Base-by-base conservation (phyloP, 1,140 invertebrate genomes). In the Drosophila asahinai region DNA sequence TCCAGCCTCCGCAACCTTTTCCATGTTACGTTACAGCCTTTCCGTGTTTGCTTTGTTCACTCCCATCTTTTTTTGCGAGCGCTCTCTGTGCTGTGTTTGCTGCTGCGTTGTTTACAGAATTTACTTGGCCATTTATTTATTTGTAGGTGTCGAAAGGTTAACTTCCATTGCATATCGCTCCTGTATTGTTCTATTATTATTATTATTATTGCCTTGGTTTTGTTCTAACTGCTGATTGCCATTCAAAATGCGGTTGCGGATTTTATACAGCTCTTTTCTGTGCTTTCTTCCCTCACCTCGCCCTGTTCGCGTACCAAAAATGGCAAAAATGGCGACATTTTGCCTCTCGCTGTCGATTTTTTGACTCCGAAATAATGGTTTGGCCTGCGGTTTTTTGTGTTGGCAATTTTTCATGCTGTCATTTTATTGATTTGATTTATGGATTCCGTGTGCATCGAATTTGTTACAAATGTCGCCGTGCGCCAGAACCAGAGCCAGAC, bases 371-470 rank as follows among this genome's bases (percentile, higher is more conserved):
- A 71, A 84, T 71, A 80, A 67, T 84, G 64, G 64, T 71, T 83
- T 77, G 59, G 59, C 51, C 65, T 86, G 83, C 63, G 83, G 83
- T 86, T 86, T 78, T 71, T 86, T 78, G 77, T 84, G 78, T 81
- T 68, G 61, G 79, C 83, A 79, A 86, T 82, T 86, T 86, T 86
- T 86, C 80, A 86, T 76, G 83, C 83, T 87, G 79, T 83, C 83
- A 86, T 86, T 86, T 86, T 76, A 86, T 83, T 83, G 81, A 83
- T 81, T 82, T 86, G 79, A 86, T 86, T 86, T 86, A 86, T 86
- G 76, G 74, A 74, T 74, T 86, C 63, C 38, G 67, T 73, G 77
- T 84, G 72, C 62, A 77, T 54, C 60, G 74, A 77, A 80, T 83
- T 83, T 64, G 81, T 71, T 64, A 64, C 80, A 79, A 83, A 78